Evolutionary conservation across 2,888 invertebrate species (phyloP), one percentile per base, ranked within the genome.

Genomic region (Mystacides longicornis): DNA sequence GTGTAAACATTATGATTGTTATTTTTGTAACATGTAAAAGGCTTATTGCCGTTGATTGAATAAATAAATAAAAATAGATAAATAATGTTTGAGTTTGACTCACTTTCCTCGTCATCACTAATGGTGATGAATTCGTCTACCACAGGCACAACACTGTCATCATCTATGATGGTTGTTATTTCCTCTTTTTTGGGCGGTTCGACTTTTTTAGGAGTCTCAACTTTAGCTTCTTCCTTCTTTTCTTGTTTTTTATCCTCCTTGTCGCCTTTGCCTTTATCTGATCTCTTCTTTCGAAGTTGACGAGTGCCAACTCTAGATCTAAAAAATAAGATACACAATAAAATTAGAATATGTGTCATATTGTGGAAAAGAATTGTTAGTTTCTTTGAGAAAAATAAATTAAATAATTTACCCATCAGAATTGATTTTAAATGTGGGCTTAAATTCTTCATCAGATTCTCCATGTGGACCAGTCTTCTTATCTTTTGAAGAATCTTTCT

Each of bases 91-190:
- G 18, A 5, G 16, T 23, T 7, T 5, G 9, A 52, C 56, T 52
- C 9, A 79, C 80, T 74, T 68, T 81, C 82, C 64, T 82, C 82
- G 62, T 82, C 82, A 61, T 82, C 82, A 60, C 81, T 81, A 43
- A 81, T 81, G 4, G 80, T 81, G 59, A 82, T 81, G 58, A 77
- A 79, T 56, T 73, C 73, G 43, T 80, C 71, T 0, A 67, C 68
- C 1, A 67, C 69, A 49, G 55, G 51, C 16, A 46, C 55, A 3
- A 23, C 47, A 9, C 56, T 37, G 2, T 56, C 49, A 16, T 2
- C 27, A 14, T 56, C 56, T 9, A 43, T 31, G 21, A 49, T 49
- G 9, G 31, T 49, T 37, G 37, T 54, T 27, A 52, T 51, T 22
- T 47, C 37, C 51, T 57, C 59, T n/a, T 19, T 60, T 60, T 52